A percentile compares a stretch with the other conserved stretches of the same genome.
phyloP scores from a whole-genome alignment of 2,888 invertebrate genomes.

The Catocala sponsa region DNA sequence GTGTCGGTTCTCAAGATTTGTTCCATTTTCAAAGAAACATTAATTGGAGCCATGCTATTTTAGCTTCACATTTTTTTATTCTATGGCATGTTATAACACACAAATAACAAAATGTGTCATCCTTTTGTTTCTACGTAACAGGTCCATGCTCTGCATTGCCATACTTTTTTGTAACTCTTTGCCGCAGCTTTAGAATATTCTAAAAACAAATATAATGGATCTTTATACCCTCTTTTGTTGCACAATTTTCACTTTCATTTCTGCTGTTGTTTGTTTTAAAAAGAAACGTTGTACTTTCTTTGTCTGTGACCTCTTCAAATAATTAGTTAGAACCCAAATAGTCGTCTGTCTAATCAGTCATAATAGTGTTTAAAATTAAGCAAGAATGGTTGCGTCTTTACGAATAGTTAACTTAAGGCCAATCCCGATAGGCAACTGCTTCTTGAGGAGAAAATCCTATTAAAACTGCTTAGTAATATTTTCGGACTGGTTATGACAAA shows the following conservation, averaged over 20 bases:
- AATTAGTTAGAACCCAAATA: not conserved
- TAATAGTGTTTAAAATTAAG: too few relatives aligned
- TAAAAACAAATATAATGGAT: slow-evolving; percentile 10
- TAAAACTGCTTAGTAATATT: too few relatives aligned
- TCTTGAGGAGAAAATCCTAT: too few relatives aligned
- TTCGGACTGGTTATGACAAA: too few relatives aligned
- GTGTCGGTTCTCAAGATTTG: too few relatives aligned
- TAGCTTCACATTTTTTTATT: slow-evolving; percentile 1
- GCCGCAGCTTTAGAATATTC: slow-evolving; percentile 2
- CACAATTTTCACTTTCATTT: slow-evolving; percentile 10
- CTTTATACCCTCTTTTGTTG: slow-evolving; percentile 3
- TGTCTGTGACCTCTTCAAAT: not conserved
- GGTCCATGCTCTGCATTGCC: slow-evolving; percentile 1
- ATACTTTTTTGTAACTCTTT: slow-evolving; percentile 7
- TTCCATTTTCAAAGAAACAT: too few relatives aligned
- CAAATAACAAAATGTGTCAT: slow-evolving; percentile 2
- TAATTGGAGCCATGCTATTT: not conserved
- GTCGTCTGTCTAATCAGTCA: too few relatives aligned
- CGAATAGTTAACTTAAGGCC: too few relatives aligned
- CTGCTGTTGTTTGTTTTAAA: slow-evolving; percentile 5
- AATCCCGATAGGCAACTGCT: too few relatives aligned
- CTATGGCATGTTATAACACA: too few relatives aligned
- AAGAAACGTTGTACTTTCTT: not conserved
- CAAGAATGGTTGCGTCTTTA: too few relatives aligned
- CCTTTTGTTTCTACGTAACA: slow-evolving; percentile 11